Percentiles rank a stretch among this genome's conserved stretches.
Conservation (phyloP, 2,113 vertebrate species). For the Diadophis punctatus region DNA sequence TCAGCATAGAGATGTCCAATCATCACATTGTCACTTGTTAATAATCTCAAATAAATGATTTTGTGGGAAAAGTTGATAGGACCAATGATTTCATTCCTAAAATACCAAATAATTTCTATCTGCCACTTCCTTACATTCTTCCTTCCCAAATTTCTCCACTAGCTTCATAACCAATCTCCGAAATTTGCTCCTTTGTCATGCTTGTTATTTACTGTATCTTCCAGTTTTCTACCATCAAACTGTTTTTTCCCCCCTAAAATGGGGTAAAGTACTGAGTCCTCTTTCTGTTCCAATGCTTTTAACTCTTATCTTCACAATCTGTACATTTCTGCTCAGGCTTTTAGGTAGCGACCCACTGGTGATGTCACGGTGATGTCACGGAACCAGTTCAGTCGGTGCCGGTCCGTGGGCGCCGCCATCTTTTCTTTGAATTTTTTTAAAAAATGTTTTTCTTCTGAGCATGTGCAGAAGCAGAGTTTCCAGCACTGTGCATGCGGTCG, state of each 20-base stretch:
- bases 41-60: background rate
- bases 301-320: background rate
- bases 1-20: background rate
- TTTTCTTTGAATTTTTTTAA: too few species aligned
- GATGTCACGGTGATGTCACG: too few species aligned
- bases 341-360: background rate
- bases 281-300: background rate
- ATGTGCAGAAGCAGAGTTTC: too few species aligned
- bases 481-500: too few species aligned
- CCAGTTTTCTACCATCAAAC: background rate
- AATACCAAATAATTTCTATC: background rate
- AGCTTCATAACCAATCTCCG: too few species aligned
- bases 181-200: background rate
- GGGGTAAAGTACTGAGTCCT: background rate
- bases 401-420: too few species aligned
- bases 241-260: rapidly evolving
- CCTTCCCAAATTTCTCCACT: background rate
- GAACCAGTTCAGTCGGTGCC: too few species aligned
- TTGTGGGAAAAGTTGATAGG: background rate
- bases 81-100: background rate
- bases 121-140: background rate
- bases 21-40: background rate
- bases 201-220: background rate
- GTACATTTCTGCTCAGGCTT: background rate
- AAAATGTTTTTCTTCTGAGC: too few species aligned